These are phyloP conservation scores for Protodeltote pygarga DNA, from an alignment of 2,888 invertebrate genomes.

Conservation along the genomic window DNA sequence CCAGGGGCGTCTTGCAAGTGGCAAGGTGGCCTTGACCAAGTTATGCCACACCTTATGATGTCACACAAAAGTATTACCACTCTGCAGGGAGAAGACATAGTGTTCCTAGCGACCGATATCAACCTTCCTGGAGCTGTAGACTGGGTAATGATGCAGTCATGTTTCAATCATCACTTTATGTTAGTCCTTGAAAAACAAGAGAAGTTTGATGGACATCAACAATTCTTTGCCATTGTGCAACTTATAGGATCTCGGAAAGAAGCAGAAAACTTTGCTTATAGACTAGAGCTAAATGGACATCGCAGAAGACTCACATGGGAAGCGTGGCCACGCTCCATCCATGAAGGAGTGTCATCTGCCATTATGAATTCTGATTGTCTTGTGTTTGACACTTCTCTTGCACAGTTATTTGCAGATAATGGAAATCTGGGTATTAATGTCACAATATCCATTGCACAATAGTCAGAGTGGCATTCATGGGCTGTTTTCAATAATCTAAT, in stretches of 20 bases:
- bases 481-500: slow-evolving; percentile 57
- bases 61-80: slow-evolving; percentile 99
- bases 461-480: slow-evolving; percentile 54
- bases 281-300: slow-evolving; percentile 98
- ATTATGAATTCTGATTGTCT: slow-evolving; percentile 99
- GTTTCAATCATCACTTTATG: slow-evolving; percentile 99
- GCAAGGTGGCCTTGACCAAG: slow-evolving; percentile 99
- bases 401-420: slow-evolving; percentile 99
- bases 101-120: slow-evolving; percentile 99
- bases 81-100: slow-evolving; percentile 99
- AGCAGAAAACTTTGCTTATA: slow-evolving; percentile 99
- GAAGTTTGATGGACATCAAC: slow-evolving; percentile 98
- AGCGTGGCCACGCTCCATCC: slow-evolving; percentile 99
- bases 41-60: slow-evolving; percentile 99
- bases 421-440: slow-evolving; percentile 99
- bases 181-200: slow-evolving; percentile 99
- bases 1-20: slow-evolving; percentile 99
- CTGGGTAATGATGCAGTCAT: slow-evolving; percentile 99
- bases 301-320: slow-evolving; percentile 99
- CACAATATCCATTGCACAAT: slow-evolving; percentile 97
- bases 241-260: slow-evolving; percentile 99
- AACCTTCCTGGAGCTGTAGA: slow-evolving; percentile 99
- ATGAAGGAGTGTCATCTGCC: slow-evolving; percentile 99
- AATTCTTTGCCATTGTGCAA: slow-evolving; percentile 99
- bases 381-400: slow-evolving; percentile 99